Evolutionary conservation across 2,888 invertebrate species (phyloP), one percentile per base, ranked within the genome.

Genomic region (Encarsia formosa): DNA sequence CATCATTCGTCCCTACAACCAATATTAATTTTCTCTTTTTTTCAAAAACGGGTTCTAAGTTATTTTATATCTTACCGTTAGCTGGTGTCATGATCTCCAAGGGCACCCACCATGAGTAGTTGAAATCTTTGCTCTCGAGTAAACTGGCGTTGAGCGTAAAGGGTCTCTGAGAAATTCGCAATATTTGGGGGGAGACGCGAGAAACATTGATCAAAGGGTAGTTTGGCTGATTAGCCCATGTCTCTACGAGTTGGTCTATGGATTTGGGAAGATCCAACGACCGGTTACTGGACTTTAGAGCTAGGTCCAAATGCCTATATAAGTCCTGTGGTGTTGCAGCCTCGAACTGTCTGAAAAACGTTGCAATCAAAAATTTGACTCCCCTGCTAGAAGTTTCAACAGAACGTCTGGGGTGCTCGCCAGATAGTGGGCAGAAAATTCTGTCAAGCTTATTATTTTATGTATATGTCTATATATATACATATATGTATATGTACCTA

Each of bases 171-270:
- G 43, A 38, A 1, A 56, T 5, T 6, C 18, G 35, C 3, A 56
- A 5, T 4, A 6, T 23, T 2, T n/a, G 6, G 9, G 11, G 24
- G 15, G 13, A 11, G 2, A 37, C 4, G 3, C 43, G 47, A 1
- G 18, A 29, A 2, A n/a, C 52, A 19, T 23, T 35, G 2, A 87
- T 72, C 0, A 85, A 75, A 0, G 87, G 88, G 68, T 82, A 87
- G 0, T 86, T 86, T 0, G 82, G 78, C 66, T 88, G 86, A 15
- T 81, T 77, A 0, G 86, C 85, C 87, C 88, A 90, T 0, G 82
- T 78, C 65, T 84, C 81, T 81, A 88, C 85, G 54, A 88, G 78
- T 23, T 81, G 80, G 6, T 53, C 49, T 0, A 63, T 23, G 8
- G 22, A 6, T 2, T n/a, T 11, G 29, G 50, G 43, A 26, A 35